Evolutionary conservation across 2,797 vertebrate genomes (phyloP), one percentile per base, ranked within the genome.

Genomic region (Gymnocypris eckloni): DNA sequence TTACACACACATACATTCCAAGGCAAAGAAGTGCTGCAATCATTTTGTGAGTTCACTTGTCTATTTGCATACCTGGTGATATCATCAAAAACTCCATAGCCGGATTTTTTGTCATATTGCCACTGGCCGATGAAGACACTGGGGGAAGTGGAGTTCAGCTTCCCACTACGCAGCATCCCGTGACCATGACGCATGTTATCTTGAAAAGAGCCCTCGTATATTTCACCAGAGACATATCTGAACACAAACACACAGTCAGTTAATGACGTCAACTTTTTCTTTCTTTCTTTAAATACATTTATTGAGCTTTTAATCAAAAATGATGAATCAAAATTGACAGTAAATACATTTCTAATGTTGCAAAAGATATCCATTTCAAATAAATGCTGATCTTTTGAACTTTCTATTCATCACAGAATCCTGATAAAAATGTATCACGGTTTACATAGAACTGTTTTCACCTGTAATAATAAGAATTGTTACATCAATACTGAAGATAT

Each of bases 51-150:
- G 9, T 16, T 18, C 18, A n/a, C 13, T 22, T 4, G 20, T 39
- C 4, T 9, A 33, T n/a, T 84, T n/a, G 43, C 28, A 64, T 72
- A 99, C 98, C 97, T 98, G 39, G 97, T 99, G 93, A 99, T 99
- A 88, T 99, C 97, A 85, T 99, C 98, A 82, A 97, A 98, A 81
- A 99, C 97, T 4, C 98, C 98, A 45, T 99, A 99, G 79, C 98
- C 98, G 0, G 95, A 95, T 92, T 98, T 99, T 94, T 97, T 98
- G 95, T 99, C 98, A 89, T 96, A 94, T 39, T 96, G 90, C 98
- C 98, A 99, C 56, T 97, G 98, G 75, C 98, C 98, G 80, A 99
- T 99, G 93, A 99, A 99, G 93, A 99, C 98, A 45, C 97, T 99
- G 81, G 98, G 98, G 20, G 97, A 98, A 33, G 96, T 97, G 13